These are phyloP conservation scores for Mythimna ferrago DNA, from an alignment of 2,888 invertebrate genomes.

Conservation along the genomic window DNA sequence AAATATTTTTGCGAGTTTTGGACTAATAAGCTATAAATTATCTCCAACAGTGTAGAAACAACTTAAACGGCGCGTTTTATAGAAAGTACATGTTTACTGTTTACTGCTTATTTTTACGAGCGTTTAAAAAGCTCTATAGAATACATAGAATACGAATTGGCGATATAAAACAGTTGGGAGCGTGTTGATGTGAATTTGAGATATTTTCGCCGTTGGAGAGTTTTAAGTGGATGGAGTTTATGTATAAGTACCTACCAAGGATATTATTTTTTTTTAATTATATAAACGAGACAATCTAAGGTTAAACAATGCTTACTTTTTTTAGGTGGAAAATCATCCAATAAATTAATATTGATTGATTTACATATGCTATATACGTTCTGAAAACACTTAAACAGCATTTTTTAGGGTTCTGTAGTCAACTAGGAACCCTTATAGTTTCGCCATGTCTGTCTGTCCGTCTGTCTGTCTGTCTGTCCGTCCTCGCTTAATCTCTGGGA, in stretches of 20 bases:
- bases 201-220: constrained; percentile 40
- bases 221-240: constrained; percentile 32
- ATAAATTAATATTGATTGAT: no score
- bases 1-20: no score
- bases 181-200: constrained; percentile 61
- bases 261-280: constrained; percentile 1
- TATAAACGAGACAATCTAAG: no score
- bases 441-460: no score
- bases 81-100: constrained; percentile 61
- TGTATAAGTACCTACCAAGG: neutral
- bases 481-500: no score
- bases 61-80: constrained; percentile 27
- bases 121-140: constrained; percentile 72
- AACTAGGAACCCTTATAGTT: no score
- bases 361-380: no score
- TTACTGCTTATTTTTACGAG: constrained; percentile 74
- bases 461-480: no score
- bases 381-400: no score
- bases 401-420: no score
- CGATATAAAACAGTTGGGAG: constrained; percentile 67
- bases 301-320: no score
- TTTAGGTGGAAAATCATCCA: no score
- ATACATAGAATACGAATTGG: constrained; percentile 71
- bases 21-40: constrained; percentile 30
- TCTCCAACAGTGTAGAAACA: constrained; percentile 11